Percentiles rank a stretch among this genome's conserved stretches.
Conservation (phyloP, 2,888 invertebrate genomes). For the Drosophila siamana region DNA sequence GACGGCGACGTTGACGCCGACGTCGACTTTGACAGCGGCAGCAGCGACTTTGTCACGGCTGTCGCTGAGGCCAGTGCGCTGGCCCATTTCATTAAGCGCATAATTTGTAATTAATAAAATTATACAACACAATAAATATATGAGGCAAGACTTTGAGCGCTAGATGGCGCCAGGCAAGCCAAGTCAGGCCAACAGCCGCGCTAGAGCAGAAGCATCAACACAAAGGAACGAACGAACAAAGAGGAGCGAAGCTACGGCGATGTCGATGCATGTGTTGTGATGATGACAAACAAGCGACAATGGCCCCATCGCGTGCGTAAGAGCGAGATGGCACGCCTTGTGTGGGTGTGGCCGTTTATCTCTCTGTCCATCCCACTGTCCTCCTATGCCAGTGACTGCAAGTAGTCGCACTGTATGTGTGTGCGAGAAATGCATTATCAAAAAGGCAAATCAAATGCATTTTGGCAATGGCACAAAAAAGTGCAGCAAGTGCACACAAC, state of each 20-base stretch:
- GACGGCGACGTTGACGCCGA: background rate
- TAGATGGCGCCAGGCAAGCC: constrained; percentile 37
- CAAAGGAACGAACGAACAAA: constrained; percentile 1
- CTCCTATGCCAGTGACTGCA: background rate
- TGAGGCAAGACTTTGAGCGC: constrained; percentile 23
- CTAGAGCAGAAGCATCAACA: constrained; percentile 8
- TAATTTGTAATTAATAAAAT: constrained; percentile 77
- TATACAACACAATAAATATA: constrained; percentile 48
- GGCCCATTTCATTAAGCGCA: constrained; percentile 72
- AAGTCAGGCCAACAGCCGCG: background rate
- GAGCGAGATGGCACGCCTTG: constrained; percentile 46
- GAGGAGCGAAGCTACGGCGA: constrained; percentile 1
- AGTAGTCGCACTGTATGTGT: constrained; percentile 11
- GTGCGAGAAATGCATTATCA: constrained; percentile 39
- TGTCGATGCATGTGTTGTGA: constrained; percentile 6
- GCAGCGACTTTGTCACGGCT: background rate
- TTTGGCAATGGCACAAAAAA: constrained; percentile 49
- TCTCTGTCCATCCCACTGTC: constrained; percentile 5
- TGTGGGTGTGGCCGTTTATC: constrained; percentile 53
- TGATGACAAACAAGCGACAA: constrained; percentile 29
- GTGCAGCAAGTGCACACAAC: background rate
- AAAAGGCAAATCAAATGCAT: constrained; percentile 64
- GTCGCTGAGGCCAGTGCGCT: constrained; percentile 31
- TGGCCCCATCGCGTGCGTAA: constrained; percentile 1
- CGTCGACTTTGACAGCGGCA: background rate